A percentile compares a stretch with the other conserved stretches of the same genome.
phyloP scores from a whole-genome alignment of 1,140 invertebrate species.

The Bombyx mori region ASM3026992v2 NC_085129.1:2172001-2172500 shows the following conservation, averaged over 20 bases:
- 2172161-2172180: slow-evolving; percentile 12
- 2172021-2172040: slow-evolving; percentile 9
- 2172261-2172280: slow-evolving; percentile 19
- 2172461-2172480: no score
- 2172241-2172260: slow-evolving; percentile 24
- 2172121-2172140: slow-evolving; percentile 40
- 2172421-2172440: no score
- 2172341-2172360: no score
- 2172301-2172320: no score
- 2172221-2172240: slow-evolving; percentile 13
- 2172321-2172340: no score
- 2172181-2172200: slow-evolving; percentile 6
- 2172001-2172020: slow-evolving; percentile 9
- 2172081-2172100: slow-evolving; percentile 42
- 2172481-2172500: no score
- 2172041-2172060: slow-evolving; percentile 22
- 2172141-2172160: slow-evolving; percentile 40
- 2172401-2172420: no score
- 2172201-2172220: slow-evolving; percentile 10
- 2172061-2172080: slow-evolving; percentile 21
- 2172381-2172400: no score
- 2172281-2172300: slow-evolving; percentile 5
- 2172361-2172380: no score
- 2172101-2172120: slow-evolving; percentile 19
- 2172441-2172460: no score